These are phyloP conservation scores for Steinernema feltiae DNA, from an alignment of 1,140 invertebrate genomes.

Conservation along the genomic window DNA sequence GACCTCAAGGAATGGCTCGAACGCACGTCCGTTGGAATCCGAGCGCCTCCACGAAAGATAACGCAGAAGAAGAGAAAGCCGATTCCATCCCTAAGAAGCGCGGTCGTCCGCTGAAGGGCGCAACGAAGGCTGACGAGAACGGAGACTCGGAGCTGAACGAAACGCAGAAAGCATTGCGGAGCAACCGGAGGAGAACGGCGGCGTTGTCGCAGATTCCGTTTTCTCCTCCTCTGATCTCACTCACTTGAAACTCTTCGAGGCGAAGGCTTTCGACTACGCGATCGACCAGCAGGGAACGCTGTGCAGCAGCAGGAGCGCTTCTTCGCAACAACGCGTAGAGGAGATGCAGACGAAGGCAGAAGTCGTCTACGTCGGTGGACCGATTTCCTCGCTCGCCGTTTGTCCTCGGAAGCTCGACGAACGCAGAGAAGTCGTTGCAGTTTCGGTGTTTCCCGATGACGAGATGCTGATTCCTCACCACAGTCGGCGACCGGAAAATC, in stretches of 20 bases:
- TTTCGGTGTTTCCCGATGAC: not conserved
- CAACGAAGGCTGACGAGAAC: not conserved
- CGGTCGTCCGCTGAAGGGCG: not conserved
- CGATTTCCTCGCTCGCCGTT: not conserved
- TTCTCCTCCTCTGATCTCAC: not conserved
- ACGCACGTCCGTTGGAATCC: not conserved
- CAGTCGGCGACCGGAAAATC: not conserved
- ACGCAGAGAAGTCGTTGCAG: not conserved
- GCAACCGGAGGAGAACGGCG: not conserved
- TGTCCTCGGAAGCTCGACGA: not conserved
- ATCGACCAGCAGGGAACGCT: not conserved
- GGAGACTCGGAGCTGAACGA: too few relatives aligned
- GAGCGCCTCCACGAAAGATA: not conserved
- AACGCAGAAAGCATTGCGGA: not conserved
- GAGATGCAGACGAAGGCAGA: not conserved
- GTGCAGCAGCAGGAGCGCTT: not conserved
- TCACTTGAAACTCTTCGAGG: not conserved
- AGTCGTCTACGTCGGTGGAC: not conserved
- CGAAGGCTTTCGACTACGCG: not conserved
- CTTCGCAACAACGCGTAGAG: not conserved
- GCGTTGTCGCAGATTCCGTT: not conserved
- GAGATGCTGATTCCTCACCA: not conserved
- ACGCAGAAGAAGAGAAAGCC: not conserved
- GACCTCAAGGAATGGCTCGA: not conserved
- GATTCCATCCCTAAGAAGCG: not conserved